Conservation (phyloP, 2,888 invertebrate genomes). For the Lapara coniferarum region DNA sequence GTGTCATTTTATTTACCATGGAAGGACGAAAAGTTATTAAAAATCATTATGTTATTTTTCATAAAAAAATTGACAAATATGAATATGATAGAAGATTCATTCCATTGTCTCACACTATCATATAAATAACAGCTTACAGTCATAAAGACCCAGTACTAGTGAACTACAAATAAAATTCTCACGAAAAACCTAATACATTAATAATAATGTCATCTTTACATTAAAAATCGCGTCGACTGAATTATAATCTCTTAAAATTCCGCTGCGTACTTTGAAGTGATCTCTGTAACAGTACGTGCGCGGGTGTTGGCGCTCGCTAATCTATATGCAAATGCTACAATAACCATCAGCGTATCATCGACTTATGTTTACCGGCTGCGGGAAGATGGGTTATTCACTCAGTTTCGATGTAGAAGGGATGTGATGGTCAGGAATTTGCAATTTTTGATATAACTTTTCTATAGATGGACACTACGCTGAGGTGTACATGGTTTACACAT, state of each 20-base stretch:
- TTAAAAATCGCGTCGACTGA: neutral
- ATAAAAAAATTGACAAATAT: too few relatives aligned
- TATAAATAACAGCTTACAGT: too few relatives aligned
- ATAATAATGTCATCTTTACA: neutral
- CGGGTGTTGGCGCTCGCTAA: slow-evolving; percentile 7
- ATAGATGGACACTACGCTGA: neutral
- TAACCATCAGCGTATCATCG: neutral
- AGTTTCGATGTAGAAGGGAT: neutral
- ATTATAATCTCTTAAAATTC: neutral
- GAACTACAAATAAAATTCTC: too few relatives aligned
- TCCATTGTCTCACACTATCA: too few relatives aligned
- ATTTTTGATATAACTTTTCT: neutral
- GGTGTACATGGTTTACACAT: neutral
- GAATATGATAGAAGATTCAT: too few relatives aligned
- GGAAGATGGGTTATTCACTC: neutral
- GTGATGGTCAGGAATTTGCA: neutral
- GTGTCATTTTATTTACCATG: too few relatives aligned
- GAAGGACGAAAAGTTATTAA: too few relatives aligned
- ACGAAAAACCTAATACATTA: too few relatives aligned
- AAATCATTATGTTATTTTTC: too few relatives aligned
- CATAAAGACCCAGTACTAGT: too few relatives aligned
- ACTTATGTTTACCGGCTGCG: neutral
- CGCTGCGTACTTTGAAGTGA: neutral
- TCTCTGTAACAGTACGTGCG: neutral
- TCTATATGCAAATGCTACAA: slow-evolving; percentile 27